Percentiles rank a stretch among this genome's conserved stretches.
Conservation (phyloP, 2,797 vertebrate species). For the Sebastes hubbsi region DNA sequence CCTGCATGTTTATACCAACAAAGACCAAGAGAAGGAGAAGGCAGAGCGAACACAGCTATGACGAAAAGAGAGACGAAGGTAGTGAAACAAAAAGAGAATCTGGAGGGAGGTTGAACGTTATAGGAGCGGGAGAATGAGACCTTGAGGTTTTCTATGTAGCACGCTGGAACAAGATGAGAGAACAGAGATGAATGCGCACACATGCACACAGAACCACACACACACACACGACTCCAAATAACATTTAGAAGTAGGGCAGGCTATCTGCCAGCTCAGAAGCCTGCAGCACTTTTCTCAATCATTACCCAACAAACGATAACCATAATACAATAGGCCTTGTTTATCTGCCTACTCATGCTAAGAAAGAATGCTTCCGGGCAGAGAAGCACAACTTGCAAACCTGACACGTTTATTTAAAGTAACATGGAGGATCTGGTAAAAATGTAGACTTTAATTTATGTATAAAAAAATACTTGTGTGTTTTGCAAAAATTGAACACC, state of each 20-base stretch:
- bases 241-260: constrained; percentile 75
- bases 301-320: constrained; percentile 64
- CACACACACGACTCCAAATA: constrained; percentile 41
- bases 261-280: constrained; percentile 66
- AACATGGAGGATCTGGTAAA: not conserved
- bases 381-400: constrained; percentile 11
- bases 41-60: not conserved
- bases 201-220: constrained; percentile 3
- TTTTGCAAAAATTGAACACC: not conserved
- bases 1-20: constrained; percentile 28
- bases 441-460: not conserved
- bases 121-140: constrained; percentile 41
- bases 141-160: constrained; percentile 52
- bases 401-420: constrained; percentile 22
- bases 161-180: constrained; percentile 60
- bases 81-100: constrained; percentile 16
- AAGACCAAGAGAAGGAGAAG: not conserved
- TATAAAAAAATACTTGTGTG: not conserved
- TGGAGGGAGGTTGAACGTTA: constrained; percentile 21
- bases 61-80: constrained; percentile 11
- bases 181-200: constrained; percentile 21
- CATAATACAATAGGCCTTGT: constrained; percentile 45
- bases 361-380: constrained; percentile 19
- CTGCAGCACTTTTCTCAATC: constrained; percentile 71
- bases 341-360: constrained; percentile 50